Percentiles rank a stretch among this genome's conserved stretches.
Conservation (phyloP, 1,140 invertebrate genomes). For the Nephila pilipes region DNA sequence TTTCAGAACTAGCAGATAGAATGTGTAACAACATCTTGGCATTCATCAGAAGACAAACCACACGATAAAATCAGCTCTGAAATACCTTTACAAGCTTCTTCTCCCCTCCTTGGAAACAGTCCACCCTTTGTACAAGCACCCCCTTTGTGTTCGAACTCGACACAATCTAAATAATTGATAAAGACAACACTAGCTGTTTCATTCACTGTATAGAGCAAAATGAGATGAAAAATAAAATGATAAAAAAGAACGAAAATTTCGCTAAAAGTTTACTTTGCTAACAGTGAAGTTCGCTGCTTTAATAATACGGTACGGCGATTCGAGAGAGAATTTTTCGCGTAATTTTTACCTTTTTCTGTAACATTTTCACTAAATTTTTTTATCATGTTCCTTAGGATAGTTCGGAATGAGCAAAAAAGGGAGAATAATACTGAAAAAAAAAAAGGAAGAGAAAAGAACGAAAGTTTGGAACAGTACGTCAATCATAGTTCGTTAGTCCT, state of each 20-base stretch:
- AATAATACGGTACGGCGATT: conserved; percentile 45
- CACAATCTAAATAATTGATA: conserved; percentile 76
- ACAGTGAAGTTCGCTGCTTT: conserved; percentile 60
- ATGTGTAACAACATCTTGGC: conserved; percentile 9
- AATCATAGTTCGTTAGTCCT: conserved; percentile 76
- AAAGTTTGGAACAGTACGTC: conserved; percentile 50
- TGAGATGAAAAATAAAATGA: conserved; percentile 16
- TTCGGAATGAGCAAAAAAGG: background rate
- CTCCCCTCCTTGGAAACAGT: background rate
- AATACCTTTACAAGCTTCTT: conserved; percentile 20
- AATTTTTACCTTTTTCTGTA: conserved; percentile 41
- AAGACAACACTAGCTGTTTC: conserved; percentile 67
- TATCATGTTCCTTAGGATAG: background rate
- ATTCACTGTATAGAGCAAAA: conserved; percentile 5
- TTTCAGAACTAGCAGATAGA: background rate
- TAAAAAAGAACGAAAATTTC: conserved; percentile 51
- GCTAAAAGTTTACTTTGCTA: conserved; percentile 68
- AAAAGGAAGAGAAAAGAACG: background rate
- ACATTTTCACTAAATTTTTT: conserved; percentile 11
- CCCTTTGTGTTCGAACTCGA: conserved; percentile 35
- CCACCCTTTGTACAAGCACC: conserved; percentile 17
- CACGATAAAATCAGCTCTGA: conserved; percentile 23
- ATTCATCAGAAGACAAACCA: conserved; percentile 21
- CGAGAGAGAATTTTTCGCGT: conserved; percentile 58
- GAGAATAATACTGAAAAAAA: conserved; percentile 18